Evolutionary conservation across 2,888 invertebrate genomes (phyloP).

Genomic region (Eilema sororculum): DNA sequence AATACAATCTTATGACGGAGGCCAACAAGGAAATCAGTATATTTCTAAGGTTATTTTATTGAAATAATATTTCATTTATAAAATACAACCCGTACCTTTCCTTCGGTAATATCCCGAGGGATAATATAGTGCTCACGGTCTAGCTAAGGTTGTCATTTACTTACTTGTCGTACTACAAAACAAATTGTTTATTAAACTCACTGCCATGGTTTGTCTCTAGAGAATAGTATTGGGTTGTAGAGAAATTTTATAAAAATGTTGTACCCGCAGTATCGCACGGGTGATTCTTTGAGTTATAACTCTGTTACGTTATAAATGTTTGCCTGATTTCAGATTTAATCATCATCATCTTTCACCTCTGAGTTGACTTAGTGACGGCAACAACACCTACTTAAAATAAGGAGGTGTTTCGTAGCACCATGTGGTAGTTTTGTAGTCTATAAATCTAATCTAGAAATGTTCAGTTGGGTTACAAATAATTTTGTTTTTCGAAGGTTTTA

Average conservation of each 20-base stretch:
- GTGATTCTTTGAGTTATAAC: background rate
- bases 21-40: background rate
- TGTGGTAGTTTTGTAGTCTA: no score
- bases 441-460: no score
- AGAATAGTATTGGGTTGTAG: background rate
- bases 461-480: no score
- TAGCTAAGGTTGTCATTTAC: conserved; percentile 6
- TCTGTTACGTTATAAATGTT: background rate
- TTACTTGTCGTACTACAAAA: conserved; percentile 2
- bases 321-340: no score
- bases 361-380: no score
- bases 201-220: background rate
- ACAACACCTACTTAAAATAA: no score
- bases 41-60: background rate
- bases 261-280: background rate
- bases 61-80: conserved; percentile 9
- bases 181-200: conserved; percentile 6
- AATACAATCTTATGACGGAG: background rate
- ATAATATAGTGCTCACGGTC: conserved; percentile 4
- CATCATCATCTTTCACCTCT: no score
- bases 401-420: no score
- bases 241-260: conserved; percentile 2
- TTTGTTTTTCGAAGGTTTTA: no score
- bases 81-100: background rate
- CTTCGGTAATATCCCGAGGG: conserved; percentile 2